These are phyloP conservation scores for Lanistes nyassanus DNA, from an alignment of 1,140 invertebrate species.

Conservation along the genomic window DNA sequence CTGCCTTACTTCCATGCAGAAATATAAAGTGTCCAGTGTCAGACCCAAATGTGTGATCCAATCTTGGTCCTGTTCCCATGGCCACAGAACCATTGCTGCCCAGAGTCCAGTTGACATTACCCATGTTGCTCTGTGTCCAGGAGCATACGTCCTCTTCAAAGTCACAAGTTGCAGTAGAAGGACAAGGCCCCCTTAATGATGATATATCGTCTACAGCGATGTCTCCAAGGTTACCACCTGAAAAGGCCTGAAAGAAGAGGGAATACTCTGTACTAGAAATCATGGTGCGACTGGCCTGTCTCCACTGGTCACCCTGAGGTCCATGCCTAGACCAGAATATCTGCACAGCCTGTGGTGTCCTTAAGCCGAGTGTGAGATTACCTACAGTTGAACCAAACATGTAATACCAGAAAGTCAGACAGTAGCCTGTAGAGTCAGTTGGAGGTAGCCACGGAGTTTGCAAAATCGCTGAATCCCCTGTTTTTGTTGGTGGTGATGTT, in stretches of 20 bases:
- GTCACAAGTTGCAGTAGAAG: slow-evolving; percentile 41
- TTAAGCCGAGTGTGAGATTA: slow-evolving; percentile 44
- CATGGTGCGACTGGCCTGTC: slow-evolving; percentile 30
- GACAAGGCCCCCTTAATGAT: slow-evolving; percentile 40
- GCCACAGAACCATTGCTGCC: slow-evolving; percentile 62
- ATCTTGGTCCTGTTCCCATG: slow-evolving; percentile 77
- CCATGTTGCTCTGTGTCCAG: slow-evolving; percentile 44
- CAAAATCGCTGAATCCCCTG: slow-evolving; percentile 51
- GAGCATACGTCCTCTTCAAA: slow-evolving; percentile 57
- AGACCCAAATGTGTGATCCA: slow-evolving; percentile 75
- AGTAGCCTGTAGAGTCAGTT: slow-evolving; percentile 26
- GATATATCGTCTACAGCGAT: slow-evolving; percentile 59
- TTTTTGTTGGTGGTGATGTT: slow-evolving; percentile 57
- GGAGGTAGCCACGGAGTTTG: slow-evolving; percentile 39
- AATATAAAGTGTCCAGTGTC: slow-evolving; percentile 57
- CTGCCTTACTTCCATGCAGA: slow-evolving; percentile 45
- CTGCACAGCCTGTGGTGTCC: background rate
- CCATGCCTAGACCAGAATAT: slow-evolving; percentile 45
- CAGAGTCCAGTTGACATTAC: slow-evolving; percentile 58
- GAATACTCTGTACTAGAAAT: slow-evolving; percentile 6
- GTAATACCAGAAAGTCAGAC: slow-evolving; percentile 72
- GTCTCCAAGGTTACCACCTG: slow-evolving; percentile 31
- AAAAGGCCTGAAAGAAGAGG: slow-evolving; percentile 18
- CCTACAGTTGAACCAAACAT: slow-evolving; percentile 75
- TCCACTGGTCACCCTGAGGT: slow-evolving; percentile 59